These are phyloP conservation scores for Shinisaurus crocodilurus DNA, from an alignment of 2,113 vertebrate species.

Conservation along the genomic window DNA sequence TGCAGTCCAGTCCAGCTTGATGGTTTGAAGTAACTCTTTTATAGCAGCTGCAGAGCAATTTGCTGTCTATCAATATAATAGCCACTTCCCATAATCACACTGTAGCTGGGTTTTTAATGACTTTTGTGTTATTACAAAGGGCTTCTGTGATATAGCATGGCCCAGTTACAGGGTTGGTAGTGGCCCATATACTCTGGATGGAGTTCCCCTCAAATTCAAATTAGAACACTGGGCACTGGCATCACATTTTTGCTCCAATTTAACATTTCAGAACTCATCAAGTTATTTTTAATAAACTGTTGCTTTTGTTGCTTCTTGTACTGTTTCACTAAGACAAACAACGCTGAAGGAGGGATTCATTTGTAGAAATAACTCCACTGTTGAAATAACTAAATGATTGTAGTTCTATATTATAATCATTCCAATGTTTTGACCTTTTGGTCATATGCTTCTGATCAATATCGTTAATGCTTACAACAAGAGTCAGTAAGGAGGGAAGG, in stretches of 20 bases:
- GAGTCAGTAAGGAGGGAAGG: conserved; percentile 81
- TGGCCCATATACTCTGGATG: not conserved
- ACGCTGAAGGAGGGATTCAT: conserved; percentile 25
- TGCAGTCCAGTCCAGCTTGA: not conserved
- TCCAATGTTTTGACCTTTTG: conserved; percentile 91
- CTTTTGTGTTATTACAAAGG: not conserved
- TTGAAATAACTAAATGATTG: conserved; percentile 53
- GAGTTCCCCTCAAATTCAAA: not conserved
- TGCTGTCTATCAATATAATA: not conserved
- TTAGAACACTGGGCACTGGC: too few relatives aligned
- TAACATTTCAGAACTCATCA: not conserved
- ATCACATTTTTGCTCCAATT: not conserved
- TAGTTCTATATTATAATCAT: conserved; percentile 85
- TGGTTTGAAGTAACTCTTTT: not conserved
- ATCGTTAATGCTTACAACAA: conserved; percentile 88
- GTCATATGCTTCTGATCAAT: conserved; percentile 85
- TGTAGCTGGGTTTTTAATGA: not conserved
- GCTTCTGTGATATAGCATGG: not conserved
- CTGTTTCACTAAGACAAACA: conserved; percentile 17
- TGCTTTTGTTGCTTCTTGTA: not conserved
- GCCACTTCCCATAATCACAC: not conserved
- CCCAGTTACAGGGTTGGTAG: too few relatives aligned
- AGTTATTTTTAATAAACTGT: not conserved
- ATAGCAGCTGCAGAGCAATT: not conserved
- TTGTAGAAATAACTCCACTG: conserved; percentile 59